phyloP scores from a whole-genome alignment of 2,888 invertebrate genomes.

The Choristoneura rosaceana region DNA sequence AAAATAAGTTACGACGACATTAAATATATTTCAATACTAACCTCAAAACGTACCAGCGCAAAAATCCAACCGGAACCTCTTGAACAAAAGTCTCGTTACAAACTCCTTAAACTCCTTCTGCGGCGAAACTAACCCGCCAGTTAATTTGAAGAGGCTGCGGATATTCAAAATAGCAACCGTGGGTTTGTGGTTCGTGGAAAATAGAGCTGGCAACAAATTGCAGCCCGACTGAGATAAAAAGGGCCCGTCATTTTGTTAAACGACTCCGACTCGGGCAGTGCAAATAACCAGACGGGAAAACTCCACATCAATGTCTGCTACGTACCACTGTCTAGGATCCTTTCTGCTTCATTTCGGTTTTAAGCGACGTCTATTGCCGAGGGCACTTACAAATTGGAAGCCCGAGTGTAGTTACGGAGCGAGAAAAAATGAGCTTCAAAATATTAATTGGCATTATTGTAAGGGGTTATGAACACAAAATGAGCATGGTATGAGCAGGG shows the following conservation, averaged over 20 bases:
- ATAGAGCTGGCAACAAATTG: constrained; percentile 80
- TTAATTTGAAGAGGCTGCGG: constrained; percentile 71
- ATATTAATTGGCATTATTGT: background rate
- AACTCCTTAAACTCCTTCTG: constrained; percentile 19
- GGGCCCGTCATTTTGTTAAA: constrained; percentile 83
- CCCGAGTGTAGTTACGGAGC: background rate
- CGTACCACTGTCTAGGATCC: constrained; percentile 30
- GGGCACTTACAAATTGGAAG: constrained; percentile 31
- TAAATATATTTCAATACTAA: background rate
- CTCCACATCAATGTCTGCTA: constrained; percentile 53
- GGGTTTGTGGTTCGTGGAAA: constrained; percentile 75
- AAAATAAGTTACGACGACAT: background rate
- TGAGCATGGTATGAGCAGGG: too few relatives aligned
- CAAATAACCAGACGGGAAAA: constrained; percentile 66
- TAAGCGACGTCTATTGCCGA: constrained; percentile 37
- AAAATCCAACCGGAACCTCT: background rate
- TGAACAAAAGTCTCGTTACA: constrained; percentile 5
- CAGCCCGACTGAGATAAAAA: constrained; percentile 81
- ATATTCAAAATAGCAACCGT: constrained; percentile 76
- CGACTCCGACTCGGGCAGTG: constrained; percentile 69
- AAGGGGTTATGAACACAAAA: too few relatives aligned
- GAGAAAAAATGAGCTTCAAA: background rate
- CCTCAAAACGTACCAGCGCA: background rate
- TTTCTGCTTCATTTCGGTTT: constrained; percentile 39
- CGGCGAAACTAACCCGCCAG: constrained; percentile 54